phyloP scores from a whole-genome alignment of 2,113 vertebrate genomes.

The Hyla sarda region DNA sequence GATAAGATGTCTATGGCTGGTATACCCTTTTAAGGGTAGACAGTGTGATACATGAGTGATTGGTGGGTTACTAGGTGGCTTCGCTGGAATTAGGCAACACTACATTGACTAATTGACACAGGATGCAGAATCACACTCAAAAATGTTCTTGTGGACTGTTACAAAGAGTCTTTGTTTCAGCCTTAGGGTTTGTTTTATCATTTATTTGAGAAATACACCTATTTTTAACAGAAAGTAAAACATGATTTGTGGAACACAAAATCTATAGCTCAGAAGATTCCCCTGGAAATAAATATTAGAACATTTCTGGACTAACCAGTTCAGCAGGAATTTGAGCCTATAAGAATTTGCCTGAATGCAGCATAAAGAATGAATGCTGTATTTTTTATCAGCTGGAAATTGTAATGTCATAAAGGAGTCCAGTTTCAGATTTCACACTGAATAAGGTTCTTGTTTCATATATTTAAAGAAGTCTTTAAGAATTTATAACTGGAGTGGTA shows the following conservation, averaged over 20 bases:
- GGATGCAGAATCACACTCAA: not conserved
- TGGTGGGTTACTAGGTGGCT: not conserved
- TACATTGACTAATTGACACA: not conserved
- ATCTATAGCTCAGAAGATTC: not conserved
- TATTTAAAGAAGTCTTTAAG: not conserved
- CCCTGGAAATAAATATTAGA: not conserved
- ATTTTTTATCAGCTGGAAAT: not conserved
- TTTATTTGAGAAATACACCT: not conserved
- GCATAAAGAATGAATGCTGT: not conserved
- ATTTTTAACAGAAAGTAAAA: not conserved
- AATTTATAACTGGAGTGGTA: too few relatives aligned
- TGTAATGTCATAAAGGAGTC: not conserved
- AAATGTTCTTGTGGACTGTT: not conserved
- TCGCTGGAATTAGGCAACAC: not conserved
- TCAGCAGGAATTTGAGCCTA: not conserved
- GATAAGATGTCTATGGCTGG: too few relatives aligned
- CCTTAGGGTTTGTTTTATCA: not conserved
- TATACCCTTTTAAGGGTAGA: not conserved
- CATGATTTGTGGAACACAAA: not conserved
- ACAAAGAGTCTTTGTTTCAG: not conserved
- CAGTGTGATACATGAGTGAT: not conserved
- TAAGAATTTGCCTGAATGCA: not conserved
- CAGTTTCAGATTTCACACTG: not conserved
- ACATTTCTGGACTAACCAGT: not conserved
- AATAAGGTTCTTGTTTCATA: not conserved